phyloP scores from a whole-genome alignment of 2,888 invertebrate genomes.

The Drosophila nr. fundita region DNA sequence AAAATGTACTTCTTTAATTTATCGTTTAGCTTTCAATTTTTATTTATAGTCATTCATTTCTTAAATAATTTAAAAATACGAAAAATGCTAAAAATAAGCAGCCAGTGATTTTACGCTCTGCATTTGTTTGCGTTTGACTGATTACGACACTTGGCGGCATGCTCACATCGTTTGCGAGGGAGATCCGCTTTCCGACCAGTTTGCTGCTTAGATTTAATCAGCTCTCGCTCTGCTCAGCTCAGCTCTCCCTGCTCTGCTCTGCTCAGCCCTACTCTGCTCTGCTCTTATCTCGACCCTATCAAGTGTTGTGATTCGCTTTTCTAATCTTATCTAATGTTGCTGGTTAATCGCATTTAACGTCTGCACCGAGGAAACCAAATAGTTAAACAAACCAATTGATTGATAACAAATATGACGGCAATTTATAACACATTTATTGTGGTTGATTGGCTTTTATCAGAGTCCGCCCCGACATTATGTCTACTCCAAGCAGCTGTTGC shows the following conservation, averaged over 20 bases:
- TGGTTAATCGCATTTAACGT: slow-evolving; percentile 19
- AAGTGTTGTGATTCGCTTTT: slow-evolving; percentile 18
- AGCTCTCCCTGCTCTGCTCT: slow-evolving; percentile 8
- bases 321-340: slow-evolving; percentile 8
- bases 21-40: not conserved
- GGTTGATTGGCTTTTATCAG: slow-evolving; percentile 29
- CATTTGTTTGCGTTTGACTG: slow-evolving; percentile 23
- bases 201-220: slow-evolving; percentile 34
- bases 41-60: not conserved
- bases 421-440: slow-evolving; percentile 18
- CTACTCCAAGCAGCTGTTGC: slow-evolving; percentile 27
- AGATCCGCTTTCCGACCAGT: slow-evolving; percentile 22
- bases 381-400: slow-evolving; percentile 20
- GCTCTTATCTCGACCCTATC: slow-evolving; percentile 45
- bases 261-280: not conserved
- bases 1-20: not conserved
- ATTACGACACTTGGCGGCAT: slow-evolving; percentile 34
- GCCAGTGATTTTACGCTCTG: slow-evolving; percentile 11
- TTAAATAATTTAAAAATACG: not conserved
- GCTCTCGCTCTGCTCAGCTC: not conserved
- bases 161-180: slow-evolving; percentile 4
- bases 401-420: slow-evolving; percentile 29
- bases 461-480: slow-evolving; percentile 17
- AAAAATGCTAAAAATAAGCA: not conserved
- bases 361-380: slow-evolving; percentile 9